Evolutionary conservation across 2,888 invertebrate species (phyloP).

Genomic region (Caenorhabditis sinica): DNA sequence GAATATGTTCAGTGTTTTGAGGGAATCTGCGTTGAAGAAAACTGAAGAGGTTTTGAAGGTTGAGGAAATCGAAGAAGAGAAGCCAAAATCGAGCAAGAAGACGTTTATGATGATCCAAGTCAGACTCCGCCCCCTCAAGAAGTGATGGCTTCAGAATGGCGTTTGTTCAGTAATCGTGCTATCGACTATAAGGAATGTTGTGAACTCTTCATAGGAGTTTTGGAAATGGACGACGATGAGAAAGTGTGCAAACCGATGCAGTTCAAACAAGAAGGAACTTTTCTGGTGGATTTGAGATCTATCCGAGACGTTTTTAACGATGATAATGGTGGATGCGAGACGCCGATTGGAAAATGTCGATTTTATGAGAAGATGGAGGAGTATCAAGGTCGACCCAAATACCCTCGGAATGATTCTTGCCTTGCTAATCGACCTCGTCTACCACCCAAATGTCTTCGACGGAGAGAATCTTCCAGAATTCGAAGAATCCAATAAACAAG

Average conservation of each 20-base stretch:
- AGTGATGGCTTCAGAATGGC: constrained; percentile 45
- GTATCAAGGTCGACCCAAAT: constrained; percentile 48
- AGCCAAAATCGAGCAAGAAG: constrained; percentile 28
- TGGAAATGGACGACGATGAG: constrained; percentile 48
- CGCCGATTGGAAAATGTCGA: constrained; percentile 66
- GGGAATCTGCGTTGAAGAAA: constrained; percentile 43
- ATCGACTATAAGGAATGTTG: constrained; percentile 74
- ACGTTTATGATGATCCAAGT: not conserved
- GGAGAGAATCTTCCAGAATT: constrained; percentile 41
- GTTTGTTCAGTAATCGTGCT: constrained; percentile 61
- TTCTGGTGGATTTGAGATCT: constrained; percentile 57
- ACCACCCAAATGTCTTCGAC: constrained; percentile 41
- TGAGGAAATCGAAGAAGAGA: not conserved
- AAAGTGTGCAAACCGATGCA: constrained; percentile 68
- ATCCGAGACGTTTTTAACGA: constrained; percentile 39
- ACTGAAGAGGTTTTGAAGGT: constrained; percentile 25
- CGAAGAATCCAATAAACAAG: not conserved
- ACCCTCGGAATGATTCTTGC: constrained; percentile 64
- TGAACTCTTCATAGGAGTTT: constrained; percentile 68
- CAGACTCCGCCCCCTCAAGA: constrained; percentile 32
- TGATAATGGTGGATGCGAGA: constrained; percentile 68
- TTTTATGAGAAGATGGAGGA: constrained; percentile 56
- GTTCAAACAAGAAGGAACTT: constrained; percentile 71
- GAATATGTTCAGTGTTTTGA: constrained; percentile 57
- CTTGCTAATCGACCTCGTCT: constrained; percentile 53